These are phyloP conservation scores for Odontamblyopus rebecca DNA, from an alignment of 2,797 vertebrate genomes.

Conservation along the genomic window DNA sequence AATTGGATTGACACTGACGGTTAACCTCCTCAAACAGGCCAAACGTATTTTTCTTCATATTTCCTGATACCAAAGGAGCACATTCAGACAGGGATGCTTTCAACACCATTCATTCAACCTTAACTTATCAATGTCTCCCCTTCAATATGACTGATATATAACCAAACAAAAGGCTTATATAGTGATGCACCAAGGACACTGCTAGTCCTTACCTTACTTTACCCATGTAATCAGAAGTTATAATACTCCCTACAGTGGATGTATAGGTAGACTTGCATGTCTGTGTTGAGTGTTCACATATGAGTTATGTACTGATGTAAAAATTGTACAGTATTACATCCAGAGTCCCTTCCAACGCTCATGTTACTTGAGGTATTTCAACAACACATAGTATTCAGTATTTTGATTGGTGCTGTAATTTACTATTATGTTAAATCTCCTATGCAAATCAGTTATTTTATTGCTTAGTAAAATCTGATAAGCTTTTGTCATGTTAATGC, in stretches of 20 bases:
- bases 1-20: constrained; percentile 11
- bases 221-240: background rate
- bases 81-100: background rate
- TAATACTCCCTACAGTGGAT: background rate
- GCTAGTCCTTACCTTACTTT: background rate
- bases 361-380: background rate
- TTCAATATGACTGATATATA: background rate
- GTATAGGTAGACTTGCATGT: background rate
- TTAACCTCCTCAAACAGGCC: constrained; percentile 18
- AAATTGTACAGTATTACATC: no score
- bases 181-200: background rate
- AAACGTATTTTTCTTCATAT: constrained; percentile 10
- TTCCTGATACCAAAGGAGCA: background rate
- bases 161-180: background rate
- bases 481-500: no score
- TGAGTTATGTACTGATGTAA: background rate
- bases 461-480: no score
- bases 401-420: background rate
- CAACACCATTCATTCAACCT: background rate
- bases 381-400: background rate
- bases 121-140: background rate
- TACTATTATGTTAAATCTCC: background rate
- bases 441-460: background rate
- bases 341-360: background rate
- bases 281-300: background rate